Base-by-base conservation (phyloP, 2,888 invertebrate genomes). In the Eupithecia tripunctaria region DNA sequence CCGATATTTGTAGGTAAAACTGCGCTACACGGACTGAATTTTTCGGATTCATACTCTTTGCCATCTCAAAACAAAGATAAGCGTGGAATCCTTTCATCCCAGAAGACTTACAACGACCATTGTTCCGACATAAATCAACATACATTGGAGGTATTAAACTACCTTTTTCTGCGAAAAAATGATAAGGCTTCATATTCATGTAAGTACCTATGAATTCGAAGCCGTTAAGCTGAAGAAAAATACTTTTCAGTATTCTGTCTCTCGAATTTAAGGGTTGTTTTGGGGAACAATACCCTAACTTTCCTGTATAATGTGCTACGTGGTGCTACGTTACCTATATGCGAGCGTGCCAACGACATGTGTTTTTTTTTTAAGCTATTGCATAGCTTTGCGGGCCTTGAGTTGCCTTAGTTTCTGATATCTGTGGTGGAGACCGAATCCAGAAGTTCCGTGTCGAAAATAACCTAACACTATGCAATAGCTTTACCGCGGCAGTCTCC, bases 101-200 rank as follows among this genome's bases (percentile, higher is more conserved):
- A 25, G 56, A 12, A 56, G 56, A 56, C 56, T 56, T 56, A 25
- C 25, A 56, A 25, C 12, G 56, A 12, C 36, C 32, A 60, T 29
- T 60, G n/a, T 32, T n/a, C 62, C 18, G 29, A 63, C 36, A 63
- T 63, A 63, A 63, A 63, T 63, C 62, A 63, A 63, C 62, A 63
- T 63, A 63, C 18, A 63, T 63, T 36, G 62, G 32, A 63, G 2
- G n/a, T 63, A 10, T 10, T 63, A 10, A 60, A 7, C 18, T 25
- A 56, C 21, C 56, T 56, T 14, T 56, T 56, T 56, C 32, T 21
- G 18, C 12, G 36, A n/a, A 32, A 32, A 63, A 63, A 60, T 60
- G 29, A 32, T 36, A 32, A 32, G 21, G n/a, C 29, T n/a, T 63
- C n/a, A 12, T n/a, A n/a, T 63, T 32, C 36, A n/a, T 10, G 62